Evolutionary conservation across 2,113 vertebrate genomes (phyloP), one percentile per base, ranked within the genome.

Genomic region (Scalopus aquaticus): DNA sequence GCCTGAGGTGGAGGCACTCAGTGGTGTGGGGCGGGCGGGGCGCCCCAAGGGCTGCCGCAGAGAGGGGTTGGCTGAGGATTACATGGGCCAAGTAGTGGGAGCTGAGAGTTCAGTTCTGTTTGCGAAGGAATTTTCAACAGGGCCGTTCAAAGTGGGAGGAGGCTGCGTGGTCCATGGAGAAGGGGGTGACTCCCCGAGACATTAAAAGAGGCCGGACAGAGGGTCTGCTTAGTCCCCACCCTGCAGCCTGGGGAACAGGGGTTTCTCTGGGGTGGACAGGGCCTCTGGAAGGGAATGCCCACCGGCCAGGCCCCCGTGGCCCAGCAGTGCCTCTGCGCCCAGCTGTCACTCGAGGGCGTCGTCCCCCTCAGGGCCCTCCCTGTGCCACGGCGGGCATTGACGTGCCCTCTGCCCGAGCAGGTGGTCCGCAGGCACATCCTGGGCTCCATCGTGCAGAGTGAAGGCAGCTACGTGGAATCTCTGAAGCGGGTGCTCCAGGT

Each of bases 341-440:
- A 5, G 37, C 7, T 28, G 7, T 22, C 30, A 10, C 30, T 15
- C 62, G 5, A 65, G 62, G 62, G 30, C 32, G 3, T 30, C 26
- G 3, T 11, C 28, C 62, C 46, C 58, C 46, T n/a, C n/a, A n/a
- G n/a, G 16, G 28, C 19, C 30, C 64, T 1, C 28, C 28, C 62
- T 15, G 30, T 13, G 32, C 32, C 35, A 6, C 11, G 49, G n/a
- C 3, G 20, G 44, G n/a, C 7, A 0, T 69, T 90, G 92, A 95
- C 0, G 0, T 11, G 24, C 35, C 67, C 11, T 65, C 88, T 0
- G 26, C 60, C 65, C 0, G 78, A 3, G 5, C 97, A 99, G 99
- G 99, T 99, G 93, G 98, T 99, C 42, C 98, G 99, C 44, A 98
- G 99, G 26, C 99, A 99, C 97, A 99, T 99, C 97, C 98, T 99